Base-by-base conservation (phyloP, 2,888 invertebrate species). In the Tetrapedia diversipes region DNA sequence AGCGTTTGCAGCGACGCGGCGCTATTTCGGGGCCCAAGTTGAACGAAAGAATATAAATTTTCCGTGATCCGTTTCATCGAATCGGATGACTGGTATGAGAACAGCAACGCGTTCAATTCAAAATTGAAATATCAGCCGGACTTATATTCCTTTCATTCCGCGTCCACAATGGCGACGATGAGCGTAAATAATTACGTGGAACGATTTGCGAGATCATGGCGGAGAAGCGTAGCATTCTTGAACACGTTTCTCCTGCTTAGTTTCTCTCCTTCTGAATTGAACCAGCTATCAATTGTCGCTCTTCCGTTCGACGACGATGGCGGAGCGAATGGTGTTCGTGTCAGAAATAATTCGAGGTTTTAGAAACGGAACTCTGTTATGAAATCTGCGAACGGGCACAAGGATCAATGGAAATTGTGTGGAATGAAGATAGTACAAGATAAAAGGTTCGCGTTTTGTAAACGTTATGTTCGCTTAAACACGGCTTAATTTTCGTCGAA, bases 41-140 rank as follows among this genome's bases (percentile, higher is more conserved):
- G 51, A 54, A 10, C 59, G 54, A 51, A 67, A 64, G 67, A 59
- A 68, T 79, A 79, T 77, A 68, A 79, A 79, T 79, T 77, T 71
- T 57, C 54, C 61, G 34, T 43, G 14, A 54, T 45, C 70, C 49
- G 65, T 49, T 64, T 32, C 57, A 29, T 49, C 67, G 63, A 49
- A 57, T 41, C 29, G 14, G 29, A 41, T 56, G 53, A 27, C 59
- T 54, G 56, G 32, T 51, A 61, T 49, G 66, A n/a, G n/a, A 76
- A 76, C 61, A 47, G 54, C 47, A 41, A n/a, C 47, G 24, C 61
- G 43, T 66, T 73, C 74, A 63, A 76, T 51, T 66, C 61, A 80
- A 78, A n/a, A 84, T 84, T 77, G 84, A 84, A 84, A 84, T 78
- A 78, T 80, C 82, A 65, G 69, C 61, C 57, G 65, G 79, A 75